These are phyloP conservation scores for Lithobius niger DNA, from an alignment of 1,140 invertebrate species.

Conservation along the genomic window DNA sequence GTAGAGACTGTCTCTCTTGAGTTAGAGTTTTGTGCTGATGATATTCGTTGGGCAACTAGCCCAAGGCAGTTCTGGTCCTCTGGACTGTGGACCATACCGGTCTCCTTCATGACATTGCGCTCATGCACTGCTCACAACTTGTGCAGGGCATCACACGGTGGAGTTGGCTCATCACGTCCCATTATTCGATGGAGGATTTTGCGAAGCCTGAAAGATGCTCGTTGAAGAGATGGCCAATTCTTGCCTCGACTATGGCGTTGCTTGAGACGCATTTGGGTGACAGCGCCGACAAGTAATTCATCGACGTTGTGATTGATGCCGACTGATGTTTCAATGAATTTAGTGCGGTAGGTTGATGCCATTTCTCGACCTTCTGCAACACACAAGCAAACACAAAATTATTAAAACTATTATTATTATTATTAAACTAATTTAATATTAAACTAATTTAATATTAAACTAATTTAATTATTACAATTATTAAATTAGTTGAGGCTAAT, in stretches of 20 bases:
- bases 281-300: conserved; percentile 63
- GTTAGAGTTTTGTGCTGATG: too few relatives aligned
- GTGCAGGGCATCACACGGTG: background rate
- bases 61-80: too few relatives aligned
- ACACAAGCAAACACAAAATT: background rate
- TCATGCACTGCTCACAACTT: background rate
- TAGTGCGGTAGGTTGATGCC: conserved; percentile 67
- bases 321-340: conserved; percentile 79
- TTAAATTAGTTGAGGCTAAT: too few relatives aligned
- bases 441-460: too few relatives aligned
- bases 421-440: too few relatives aligned
- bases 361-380: conserved; percentile 65
- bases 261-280: conserved; percentile 67
- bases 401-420: background rate
- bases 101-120: too few relatives aligned
- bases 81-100: too few relatives aligned
- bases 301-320: conserved; percentile 84
- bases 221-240: background rate
- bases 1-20: too few relatives aligned
- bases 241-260: conserved; percentile 25
- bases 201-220: background rate
- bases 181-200: background rate
- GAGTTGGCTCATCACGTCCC: background rate
- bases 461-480: too few relatives aligned
- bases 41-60: too few relatives aligned